Conservation (phyloP, 2,888 invertebrate genomes). For the Seladonia tumulorum region DNA sequence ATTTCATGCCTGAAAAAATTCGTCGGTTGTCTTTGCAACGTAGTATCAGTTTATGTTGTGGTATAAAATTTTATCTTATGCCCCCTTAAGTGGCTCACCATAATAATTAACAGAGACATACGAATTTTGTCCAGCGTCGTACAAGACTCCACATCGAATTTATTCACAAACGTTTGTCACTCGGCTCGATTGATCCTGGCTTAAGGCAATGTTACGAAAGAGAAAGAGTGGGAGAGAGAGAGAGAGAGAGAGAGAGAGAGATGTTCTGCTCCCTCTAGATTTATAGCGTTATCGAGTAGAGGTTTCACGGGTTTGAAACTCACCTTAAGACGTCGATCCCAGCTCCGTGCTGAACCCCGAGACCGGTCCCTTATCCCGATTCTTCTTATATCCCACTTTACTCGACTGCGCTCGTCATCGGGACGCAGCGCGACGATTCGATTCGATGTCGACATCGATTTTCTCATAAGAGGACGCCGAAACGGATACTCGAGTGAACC, state of each 20-base stretch:
- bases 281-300: constrained; percentile 71
- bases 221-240: background rate
- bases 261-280: constrained; percentile 56
- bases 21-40: no score
- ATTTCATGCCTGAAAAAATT: no score
- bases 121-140: background rate
- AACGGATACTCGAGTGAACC: constrained; percentile 42
- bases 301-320: constrained; percentile 68
- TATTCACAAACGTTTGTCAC: constrained; percentile 72
- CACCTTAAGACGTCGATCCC: constrained; percentile 55
- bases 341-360: constrained; percentile 30
- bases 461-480: constrained; percentile 51
- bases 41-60: no score
- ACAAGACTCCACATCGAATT: constrained; percentile 51
- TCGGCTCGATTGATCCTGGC: constrained; percentile 64
- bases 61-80: no score
- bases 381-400: constrained; percentile 64
- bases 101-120: background rate
- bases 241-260: constrained; percentile 13
- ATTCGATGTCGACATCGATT: constrained; percentile 65
- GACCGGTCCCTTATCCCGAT: constrained; percentile 60
- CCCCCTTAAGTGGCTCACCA: no score
- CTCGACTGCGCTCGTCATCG: constrained; percentile 56
- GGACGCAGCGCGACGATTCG: constrained; percentile 42
- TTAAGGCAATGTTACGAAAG: constrained; percentile 61